These are phyloP conservation scores for Zaprionus inermis DNA, from an alignment of 1,140 invertebrate genomes.

Conservation along the genomic window DNA sequence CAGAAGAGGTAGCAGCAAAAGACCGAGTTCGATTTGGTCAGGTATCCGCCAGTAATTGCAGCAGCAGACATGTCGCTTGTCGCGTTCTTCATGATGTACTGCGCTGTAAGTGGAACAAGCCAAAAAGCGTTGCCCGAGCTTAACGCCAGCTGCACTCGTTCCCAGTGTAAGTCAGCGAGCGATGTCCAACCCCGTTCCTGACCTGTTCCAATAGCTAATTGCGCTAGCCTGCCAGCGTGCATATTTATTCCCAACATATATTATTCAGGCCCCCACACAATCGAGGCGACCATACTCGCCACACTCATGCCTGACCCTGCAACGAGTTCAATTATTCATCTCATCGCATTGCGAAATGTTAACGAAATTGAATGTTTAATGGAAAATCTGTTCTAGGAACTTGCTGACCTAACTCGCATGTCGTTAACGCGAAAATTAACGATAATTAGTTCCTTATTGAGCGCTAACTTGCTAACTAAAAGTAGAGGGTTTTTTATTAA, in stretches of 20 bases:
- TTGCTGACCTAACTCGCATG: no score
- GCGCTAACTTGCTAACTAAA: no score
- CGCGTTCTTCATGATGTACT: slow-evolving; percentile 26
- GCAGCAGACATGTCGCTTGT: slow-evolving; percentile 24
- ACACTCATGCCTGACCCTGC: not conserved
- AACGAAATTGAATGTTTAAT: not conserved
- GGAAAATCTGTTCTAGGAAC: not conserved
- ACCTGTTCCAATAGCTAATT: slow-evolving; percentile 16
- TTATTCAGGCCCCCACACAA: not conserved
- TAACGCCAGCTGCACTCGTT: slow-evolving; percentile 11
- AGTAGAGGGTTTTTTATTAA: no score
- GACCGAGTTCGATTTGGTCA: slow-evolving; percentile 79
- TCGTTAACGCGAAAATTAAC: no score
- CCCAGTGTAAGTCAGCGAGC: not conserved
- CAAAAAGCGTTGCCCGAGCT: not conserved
- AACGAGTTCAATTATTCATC: not conserved
- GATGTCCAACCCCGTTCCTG: not conserved
- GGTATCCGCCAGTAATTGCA: slow-evolving; percentile 7
- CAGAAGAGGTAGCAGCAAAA: slow-evolving; percentile 85
- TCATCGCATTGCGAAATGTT: not conserved
- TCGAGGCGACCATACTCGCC: not conserved
- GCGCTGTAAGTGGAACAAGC: not conserved
- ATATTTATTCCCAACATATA: slow-evolving; percentile 10
- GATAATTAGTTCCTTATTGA: no score
- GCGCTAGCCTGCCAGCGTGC: not conserved